A percentile compares a stretch with the other conserved stretches of the same genome.
Evolutionary conservation across 1,140 invertebrate genomes (phyloP).

Genomic region (Drosophila elegans): DNA sequence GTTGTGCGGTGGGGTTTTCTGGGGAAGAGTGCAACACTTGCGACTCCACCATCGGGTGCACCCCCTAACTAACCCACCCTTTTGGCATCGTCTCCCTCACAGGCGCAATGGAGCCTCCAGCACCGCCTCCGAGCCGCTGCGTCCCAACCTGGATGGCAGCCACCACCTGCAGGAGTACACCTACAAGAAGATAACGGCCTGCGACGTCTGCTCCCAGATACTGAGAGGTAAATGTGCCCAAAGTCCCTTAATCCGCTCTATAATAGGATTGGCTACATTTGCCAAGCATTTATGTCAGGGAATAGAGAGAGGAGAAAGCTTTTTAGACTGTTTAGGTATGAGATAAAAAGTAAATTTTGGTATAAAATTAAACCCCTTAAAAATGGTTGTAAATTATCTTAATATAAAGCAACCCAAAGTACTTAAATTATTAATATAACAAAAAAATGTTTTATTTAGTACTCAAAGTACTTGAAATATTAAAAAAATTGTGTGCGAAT

Average conservation of each 20-base stretch:
- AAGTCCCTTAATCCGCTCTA: neutral
- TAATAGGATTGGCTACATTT: neutral
- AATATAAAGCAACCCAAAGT: too few species aligned
- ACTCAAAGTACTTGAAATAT: too few species aligned
- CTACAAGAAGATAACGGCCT: conserved; percentile 97
- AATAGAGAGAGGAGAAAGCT: neutral
- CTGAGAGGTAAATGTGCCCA: conserved; percentile 89
- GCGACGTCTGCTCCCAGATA: conserved; percentile 96
- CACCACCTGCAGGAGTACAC: conserved; percentile 97
- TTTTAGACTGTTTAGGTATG: too few species aligned
- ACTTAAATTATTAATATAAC: too few species aligned
- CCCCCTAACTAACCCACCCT: conserved; percentile 11
- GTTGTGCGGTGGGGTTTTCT: neutral
- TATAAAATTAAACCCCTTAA: too few species aligned
- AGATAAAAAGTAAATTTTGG: too few species aligned
- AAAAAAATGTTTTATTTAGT: too few species aligned
- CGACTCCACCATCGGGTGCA: conserved; percentile 25
- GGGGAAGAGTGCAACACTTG: conserved; percentile 33
- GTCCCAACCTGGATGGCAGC: conserved; percentile 87
- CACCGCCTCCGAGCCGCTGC: conserved; percentile 80
- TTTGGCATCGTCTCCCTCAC: conserved; percentile 56
- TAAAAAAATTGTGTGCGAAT: too few species aligned
- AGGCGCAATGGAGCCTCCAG: conserved; percentile 91
- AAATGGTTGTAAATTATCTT: too few species aligned
- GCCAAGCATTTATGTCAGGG: neutral